Conservation (phyloP, 2,888 invertebrate species). For the Dysmachus trigonus region DNA sequence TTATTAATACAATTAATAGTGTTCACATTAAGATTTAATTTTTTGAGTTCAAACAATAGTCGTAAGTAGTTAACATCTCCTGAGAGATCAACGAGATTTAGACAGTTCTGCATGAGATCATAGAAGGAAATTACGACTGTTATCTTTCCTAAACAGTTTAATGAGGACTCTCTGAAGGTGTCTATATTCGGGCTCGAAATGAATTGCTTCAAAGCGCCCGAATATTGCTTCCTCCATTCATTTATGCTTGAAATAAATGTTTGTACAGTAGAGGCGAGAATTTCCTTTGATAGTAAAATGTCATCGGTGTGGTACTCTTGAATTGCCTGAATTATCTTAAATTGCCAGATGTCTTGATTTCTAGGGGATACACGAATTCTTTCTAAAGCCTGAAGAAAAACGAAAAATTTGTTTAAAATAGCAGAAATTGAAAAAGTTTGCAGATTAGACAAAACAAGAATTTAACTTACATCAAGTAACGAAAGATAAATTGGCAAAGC, state of each 20-base stretch:
- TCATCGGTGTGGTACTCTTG: constrained; percentile 53
- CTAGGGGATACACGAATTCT: constrained; percentile 67
- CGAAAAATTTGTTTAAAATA: too few relatives aligned
- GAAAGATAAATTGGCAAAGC: constrained; percentile 78
- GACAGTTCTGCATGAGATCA: constrained; percentile 58
- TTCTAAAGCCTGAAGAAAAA: constrained; percentile 67
- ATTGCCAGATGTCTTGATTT: constrained; percentile 76
- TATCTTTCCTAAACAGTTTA: constrained; percentile 51
- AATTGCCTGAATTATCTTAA: constrained; percentile 74
- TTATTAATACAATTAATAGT: constrained; percentile 59
- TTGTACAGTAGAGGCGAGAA: constrained; percentile 59
- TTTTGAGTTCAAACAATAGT: constrained; percentile 59
- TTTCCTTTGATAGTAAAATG: constrained; percentile 59
- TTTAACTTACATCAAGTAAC: constrained; percentile 70
- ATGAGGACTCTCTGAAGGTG: constrained; percentile 45
- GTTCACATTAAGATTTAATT: constrained; percentile 56
- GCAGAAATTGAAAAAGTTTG: too few relatives aligned
- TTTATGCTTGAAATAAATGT: constrained; percentile 57
- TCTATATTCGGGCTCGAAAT: constrained; percentile 50
- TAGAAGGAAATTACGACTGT: constrained; percentile 59
- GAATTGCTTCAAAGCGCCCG: constrained; percentile 57
- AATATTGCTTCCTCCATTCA: constrained; percentile 52
- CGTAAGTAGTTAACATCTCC: constrained; percentile 58
- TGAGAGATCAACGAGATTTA: constrained; percentile 57
- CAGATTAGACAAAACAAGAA: too few relatives aligned